Evolutionary conservation across 2,113 vertebrate species (phyloP).

Genomic region (Paedocypris sp.): DNA sequence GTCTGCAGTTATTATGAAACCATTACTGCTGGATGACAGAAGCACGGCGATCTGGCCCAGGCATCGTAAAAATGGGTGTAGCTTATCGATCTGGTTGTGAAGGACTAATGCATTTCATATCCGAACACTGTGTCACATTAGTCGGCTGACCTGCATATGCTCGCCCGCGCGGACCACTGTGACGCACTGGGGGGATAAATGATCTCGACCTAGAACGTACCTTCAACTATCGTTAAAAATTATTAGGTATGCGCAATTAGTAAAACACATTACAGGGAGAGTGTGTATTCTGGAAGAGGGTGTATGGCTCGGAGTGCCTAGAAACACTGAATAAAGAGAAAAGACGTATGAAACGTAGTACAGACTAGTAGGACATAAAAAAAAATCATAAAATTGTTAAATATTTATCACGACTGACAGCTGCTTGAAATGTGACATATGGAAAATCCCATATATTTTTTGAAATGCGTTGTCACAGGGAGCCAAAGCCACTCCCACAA

Average conservation of each 20-base stretch:
- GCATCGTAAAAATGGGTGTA: background rate
- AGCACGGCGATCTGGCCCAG: background rate
- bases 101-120: constrained; percentile 5
- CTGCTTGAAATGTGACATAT: too few relatives aligned
- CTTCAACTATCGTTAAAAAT: too few relatives aligned
- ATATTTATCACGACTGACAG: too few relatives aligned
- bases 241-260: too few relatives aligned
- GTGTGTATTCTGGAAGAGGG: too few relatives aligned
- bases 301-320: constrained; percentile 72
- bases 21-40: background rate
- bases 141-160: constrained; percentile 1
- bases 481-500: too few relatives aligned
- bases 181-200: background rate
- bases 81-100: background rate
- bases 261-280: too few relatives aligned
- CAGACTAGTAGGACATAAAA: too few relatives aligned
- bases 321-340: constrained; percentile 39
- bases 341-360: background rate
- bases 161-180: background rate
- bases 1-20: background rate
- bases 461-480: too few relatives aligned
- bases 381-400: background rate
- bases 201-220: background rate
- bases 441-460: too few relatives aligned
- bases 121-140: background rate